phyloP scores from a whole-genome alignment of 2,888 invertebrate genomes.

The Metacarcinus magister region DNA sequence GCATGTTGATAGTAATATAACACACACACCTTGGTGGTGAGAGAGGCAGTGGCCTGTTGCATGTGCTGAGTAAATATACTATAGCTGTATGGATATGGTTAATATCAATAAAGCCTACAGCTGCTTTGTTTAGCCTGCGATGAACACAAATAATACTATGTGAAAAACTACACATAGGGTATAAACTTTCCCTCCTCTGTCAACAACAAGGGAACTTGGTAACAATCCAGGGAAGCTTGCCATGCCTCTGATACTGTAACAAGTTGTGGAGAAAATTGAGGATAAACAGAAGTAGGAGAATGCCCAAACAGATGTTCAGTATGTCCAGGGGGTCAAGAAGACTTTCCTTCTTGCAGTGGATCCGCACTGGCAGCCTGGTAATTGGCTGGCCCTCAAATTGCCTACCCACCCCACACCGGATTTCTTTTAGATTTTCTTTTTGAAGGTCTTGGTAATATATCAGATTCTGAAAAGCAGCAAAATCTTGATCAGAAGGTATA shows the following conservation, averaged over 20 bases:
- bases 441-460: conserved; percentile 70
- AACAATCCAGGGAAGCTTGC: conserved; percentile 80
- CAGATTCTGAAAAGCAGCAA: conserved; percentile 63
- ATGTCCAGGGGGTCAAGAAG: conserved; percentile 73
- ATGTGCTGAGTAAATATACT: no score
- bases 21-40: no score
- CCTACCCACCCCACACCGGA: conserved; percentile 63
- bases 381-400: conserved; percentile 57
- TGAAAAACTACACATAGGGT: no score
- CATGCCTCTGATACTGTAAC: conserved; percentile 75
- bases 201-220: conserved; percentile 71
- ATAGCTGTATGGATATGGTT: no score
- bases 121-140: no score
- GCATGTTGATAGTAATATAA: no score
- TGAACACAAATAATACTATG: no score
- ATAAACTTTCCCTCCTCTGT: neutral
- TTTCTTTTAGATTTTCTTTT: conserved; percentile 14
- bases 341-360: conserved; percentile 64
- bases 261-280: conserved; percentile 78
- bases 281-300: conserved; percentile 71
- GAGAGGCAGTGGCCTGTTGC: no score
- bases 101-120: no score
- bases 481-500: neutral
- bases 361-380: conserved; percentile 63
- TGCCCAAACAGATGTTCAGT: conserved; percentile 72